Evolutionary conservation across 2,888 invertebrate genomes (phyloP).

Genomic region (Danaus chrysippus): DNA sequence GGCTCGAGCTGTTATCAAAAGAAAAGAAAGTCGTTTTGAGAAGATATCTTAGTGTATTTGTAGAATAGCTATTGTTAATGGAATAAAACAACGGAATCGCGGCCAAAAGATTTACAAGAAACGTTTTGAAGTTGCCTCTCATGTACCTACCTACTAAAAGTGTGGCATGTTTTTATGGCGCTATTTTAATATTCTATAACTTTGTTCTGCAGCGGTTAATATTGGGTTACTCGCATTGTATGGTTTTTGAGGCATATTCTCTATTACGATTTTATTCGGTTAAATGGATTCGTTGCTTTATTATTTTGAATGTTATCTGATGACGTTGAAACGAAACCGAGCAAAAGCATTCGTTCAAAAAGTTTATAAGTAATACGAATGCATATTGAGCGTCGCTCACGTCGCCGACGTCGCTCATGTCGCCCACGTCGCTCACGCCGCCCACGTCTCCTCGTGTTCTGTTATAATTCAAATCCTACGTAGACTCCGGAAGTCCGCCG

Average conservation of each 20-base stretch:
- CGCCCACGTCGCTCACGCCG: not conserved
- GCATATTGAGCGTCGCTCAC: no score
- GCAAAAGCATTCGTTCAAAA: no score
- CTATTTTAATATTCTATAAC: no score
- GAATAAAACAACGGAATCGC: conserved; percentile 20
- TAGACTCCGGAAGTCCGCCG: not conserved
- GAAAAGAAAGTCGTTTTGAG: conserved; percentile 24
- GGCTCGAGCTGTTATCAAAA: conserved; percentile 47
- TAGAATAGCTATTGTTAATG: conserved; percentile 15
- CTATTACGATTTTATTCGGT: no score
- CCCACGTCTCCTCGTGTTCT: not conserved
- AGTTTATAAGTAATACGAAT: no score
- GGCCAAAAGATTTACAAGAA: not conserved
- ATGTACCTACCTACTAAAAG: not conserved
- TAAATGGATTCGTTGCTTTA: no score
- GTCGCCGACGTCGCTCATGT: no score
- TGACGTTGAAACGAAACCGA: no score
- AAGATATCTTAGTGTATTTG: conserved; percentile 17
- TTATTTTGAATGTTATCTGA: no score
- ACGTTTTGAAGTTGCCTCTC: not conserved
- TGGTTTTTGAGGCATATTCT: no score
- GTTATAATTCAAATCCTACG: conserved; percentile 5
- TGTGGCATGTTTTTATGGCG: not conserved
- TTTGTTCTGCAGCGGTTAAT: no score
- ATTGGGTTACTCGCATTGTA: no score